Conservation (phyloP, 1,140 invertebrate species). For the Leucophenga varia region DNA sequence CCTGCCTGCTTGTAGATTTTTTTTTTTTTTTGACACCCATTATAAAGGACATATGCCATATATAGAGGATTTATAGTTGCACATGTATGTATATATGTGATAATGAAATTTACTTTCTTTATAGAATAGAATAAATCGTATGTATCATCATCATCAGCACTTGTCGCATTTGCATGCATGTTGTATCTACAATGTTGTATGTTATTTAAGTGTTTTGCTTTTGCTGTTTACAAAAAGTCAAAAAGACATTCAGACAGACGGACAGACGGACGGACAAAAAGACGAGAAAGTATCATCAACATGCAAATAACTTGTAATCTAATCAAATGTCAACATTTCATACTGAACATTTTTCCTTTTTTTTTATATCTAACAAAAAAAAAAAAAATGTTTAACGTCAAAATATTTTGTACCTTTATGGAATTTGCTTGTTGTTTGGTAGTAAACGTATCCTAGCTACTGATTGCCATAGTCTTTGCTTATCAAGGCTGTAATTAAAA, state of each 20-base stretch:
- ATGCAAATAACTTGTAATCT: conserved; percentile 20
- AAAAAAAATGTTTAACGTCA: conserved; percentile 8
- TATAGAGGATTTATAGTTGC: no score
- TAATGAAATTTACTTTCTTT: conserved; percentile 22
- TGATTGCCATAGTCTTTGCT: conserved; percentile 6
- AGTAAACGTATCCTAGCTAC: conserved; percentile 7
- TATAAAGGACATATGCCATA: no score
- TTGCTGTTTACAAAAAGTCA: not conserved
- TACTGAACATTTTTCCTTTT: not conserved
- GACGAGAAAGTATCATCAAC: no score
- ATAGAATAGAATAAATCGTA: not conserved
- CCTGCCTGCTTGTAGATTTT: not conserved
- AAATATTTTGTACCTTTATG: conserved; percentile 4
- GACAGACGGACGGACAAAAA: not conserved
- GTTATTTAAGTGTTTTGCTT: conserved; percentile 17
- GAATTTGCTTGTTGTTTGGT: no score
- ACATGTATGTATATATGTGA: conserved; percentile 11
- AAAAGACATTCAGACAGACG: not conserved
- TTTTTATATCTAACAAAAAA: conserved; percentile 11
- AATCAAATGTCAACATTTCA: conserved; percentile 29
- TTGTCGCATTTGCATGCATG: conserved; percentile 12
- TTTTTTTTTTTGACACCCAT: no score
- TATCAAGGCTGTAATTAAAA: conserved; percentile 23
- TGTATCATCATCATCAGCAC: not conserved
- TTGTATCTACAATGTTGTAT: conserved; percentile 14